A percentile compares a stretch with the other conserved stretches of the same genome.
Evolutionary conservation across 2,888 invertebrate species (phyloP).

Genomic region (Mesorhabditis spiculigera): DNA sequence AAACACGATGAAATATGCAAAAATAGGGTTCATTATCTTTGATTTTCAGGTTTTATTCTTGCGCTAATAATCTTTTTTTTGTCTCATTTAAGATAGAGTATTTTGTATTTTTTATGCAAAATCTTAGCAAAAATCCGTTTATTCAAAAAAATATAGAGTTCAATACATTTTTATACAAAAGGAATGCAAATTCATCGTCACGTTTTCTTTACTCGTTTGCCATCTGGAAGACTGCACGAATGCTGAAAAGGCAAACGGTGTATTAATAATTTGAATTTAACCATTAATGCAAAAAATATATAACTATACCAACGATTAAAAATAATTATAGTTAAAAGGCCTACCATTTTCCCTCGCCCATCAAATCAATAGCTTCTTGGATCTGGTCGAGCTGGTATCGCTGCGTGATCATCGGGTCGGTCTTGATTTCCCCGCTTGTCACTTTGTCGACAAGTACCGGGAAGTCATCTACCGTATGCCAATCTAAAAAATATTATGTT

Average conservation of each 20-base stretch:
- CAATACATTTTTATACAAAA: neutral
- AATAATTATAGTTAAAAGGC: neutral
- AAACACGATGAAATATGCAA: too few species aligned
- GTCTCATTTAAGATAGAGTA: too few species aligned
- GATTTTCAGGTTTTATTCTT: too few species aligned
- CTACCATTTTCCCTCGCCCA: neutral
- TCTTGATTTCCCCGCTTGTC: neutral
- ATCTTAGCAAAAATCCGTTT: too few species aligned
- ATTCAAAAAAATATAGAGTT: neutral
- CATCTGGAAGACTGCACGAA: neutral
- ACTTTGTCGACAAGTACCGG: neutral
- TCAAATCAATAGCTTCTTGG: neutral
- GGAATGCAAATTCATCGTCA: neutral
- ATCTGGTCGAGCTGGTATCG: neutral
- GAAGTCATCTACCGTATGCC: slow-evolving; percentile 4
- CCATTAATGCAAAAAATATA: too few species aligned
- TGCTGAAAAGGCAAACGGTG: neutral
- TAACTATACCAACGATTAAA: neutral
- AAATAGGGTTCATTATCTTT: too few species aligned
- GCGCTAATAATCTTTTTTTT: too few species aligned
- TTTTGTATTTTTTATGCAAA: too few species aligned
- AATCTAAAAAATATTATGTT: neutral
- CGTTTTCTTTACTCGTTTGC: neutral
- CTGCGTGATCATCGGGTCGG: neutral
- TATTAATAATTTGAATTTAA: too few species aligned